Evolutionary conservation across 2,113 vertebrate species (phyloP), one percentile per base, ranked within the genome.

Genomic region (Larimichthys crocea): DNA sequence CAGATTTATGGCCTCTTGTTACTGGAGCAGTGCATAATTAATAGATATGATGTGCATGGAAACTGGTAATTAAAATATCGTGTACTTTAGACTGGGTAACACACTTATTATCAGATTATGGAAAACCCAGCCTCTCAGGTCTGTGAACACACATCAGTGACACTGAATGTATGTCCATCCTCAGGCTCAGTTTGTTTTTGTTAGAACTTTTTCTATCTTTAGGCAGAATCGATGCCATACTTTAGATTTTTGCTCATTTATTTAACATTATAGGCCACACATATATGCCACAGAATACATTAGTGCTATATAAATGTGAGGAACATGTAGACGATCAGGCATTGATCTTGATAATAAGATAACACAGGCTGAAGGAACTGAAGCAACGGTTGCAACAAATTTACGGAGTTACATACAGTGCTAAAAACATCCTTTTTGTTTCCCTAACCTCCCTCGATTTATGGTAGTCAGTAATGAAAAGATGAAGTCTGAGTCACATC

Each of bases 21-120:
- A 73, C 83, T 70, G 63, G 82, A 76, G 83, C 79, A 85, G 79
- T 85, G 75, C 86, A 82, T 91, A 89, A 91, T 92, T 92, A 91
- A 88, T 81, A 83, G 84, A 66, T 87, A 79, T 83, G 72, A 83
- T 84, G 80, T 86, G 72, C 67, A 74, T 53, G 20, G 85, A 87
- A 88, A 85, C 67, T 10, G 72, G 40, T 77, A 86, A 84, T 90
- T 90, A 89, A 81, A 87, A 85, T 79, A 84, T 65, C n/a, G 2
- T 77, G 81, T 79, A 52, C 26, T 60, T 70, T 61, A 74, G 40
- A 76, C 15, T 55, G 42, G 35, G 4, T 19, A 73, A 50, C 64
- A 53, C 64, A 56, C 55, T 55, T 75, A 84, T 88, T 82, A 88
- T 78, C 44, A 84, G 74, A 74, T 86, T 74, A 88, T 71, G 55